These are phyloP conservation scores for Pharmacophagus antenor DNA, from an alignment of 2,888 invertebrate genomes.

Conservation along the genomic window DNA sequence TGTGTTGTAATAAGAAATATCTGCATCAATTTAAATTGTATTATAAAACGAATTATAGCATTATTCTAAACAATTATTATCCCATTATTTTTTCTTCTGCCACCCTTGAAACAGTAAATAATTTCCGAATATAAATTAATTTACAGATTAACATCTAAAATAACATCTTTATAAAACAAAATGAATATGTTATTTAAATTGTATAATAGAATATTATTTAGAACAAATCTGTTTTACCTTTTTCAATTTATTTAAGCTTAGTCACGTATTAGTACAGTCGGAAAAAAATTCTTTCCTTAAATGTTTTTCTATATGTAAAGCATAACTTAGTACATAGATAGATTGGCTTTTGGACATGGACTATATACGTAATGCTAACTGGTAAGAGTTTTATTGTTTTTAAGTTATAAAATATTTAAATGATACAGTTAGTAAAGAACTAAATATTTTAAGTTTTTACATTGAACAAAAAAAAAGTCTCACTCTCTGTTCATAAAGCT, in stretches of 20 bases:
- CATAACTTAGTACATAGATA: too few species aligned
- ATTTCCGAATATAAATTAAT: conserved; percentile 46
- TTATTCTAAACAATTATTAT: conserved; percentile 29
- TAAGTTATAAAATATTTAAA: too few species aligned
- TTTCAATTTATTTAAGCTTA: conserved; percentile 56
- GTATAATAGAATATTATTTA: conserved; percentile 70
- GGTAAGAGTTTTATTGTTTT: too few species aligned
- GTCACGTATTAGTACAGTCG: conserved; percentile 65
- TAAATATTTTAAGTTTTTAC: too few species aligned
- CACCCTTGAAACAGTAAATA: conserved; percentile 39
- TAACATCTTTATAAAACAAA: conserved; percentile 75
- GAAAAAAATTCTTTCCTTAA: conserved; percentile 39
- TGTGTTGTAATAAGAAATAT: too few species aligned
- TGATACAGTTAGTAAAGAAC: too few species aligned
- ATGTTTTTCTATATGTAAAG: not conserved
- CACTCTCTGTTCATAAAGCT: too few species aligned
- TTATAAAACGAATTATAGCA: too few species aligned
- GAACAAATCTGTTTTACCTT: conserved; percentile 63
- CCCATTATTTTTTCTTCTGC: conserved; percentile 19
- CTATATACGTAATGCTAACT: too few species aligned
- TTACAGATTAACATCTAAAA: conserved; percentile 61
- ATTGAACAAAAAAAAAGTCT: too few species aligned
- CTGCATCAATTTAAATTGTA: too few species aligned
- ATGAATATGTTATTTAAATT: conserved; percentile 72
- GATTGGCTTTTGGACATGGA: too few species aligned